Conservation (phyloP, 1,140 invertebrate genomes). For the Drosophila ercepeae region DNA sequence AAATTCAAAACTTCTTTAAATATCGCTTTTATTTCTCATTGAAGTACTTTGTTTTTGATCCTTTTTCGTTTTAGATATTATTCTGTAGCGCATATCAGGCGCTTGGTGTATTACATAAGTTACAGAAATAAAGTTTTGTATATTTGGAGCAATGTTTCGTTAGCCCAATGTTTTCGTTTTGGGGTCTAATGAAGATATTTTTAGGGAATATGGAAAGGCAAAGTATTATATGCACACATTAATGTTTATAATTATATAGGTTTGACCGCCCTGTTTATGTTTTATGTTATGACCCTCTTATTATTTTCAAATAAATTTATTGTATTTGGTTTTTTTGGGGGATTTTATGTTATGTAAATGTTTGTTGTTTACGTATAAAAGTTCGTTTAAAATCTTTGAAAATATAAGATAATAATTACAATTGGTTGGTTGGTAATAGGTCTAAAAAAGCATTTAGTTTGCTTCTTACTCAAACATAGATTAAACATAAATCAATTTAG, state of each 20-base stretch:
- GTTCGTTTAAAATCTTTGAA: slow-evolving; percentile 78
- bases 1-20: slow-evolving; percentile 46
- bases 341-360: slow-evolving; percentile 37
- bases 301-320: slow-evolving; percentile 61
- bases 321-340: slow-evolving; percentile 50
- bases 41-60: slow-evolving; percentile 74
- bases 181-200: slow-evolving; percentile 42
- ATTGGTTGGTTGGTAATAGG: slow-evolving; percentile 60
- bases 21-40: slow-evolving; percentile 74
- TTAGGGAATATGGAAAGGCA: slow-evolving; percentile 38
- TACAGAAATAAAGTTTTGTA: slow-evolving; percentile 73
- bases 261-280: slow-evolving; percentile 54
- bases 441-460: slow-evolving; percentile 65
- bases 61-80: slow-evolving; percentile 72
- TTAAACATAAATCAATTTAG: slow-evolving; percentile 69
- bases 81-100: slow-evolving; percentile 68
- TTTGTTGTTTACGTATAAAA: slow-evolving; percentile 73
- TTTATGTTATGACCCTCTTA: slow-evolving; percentile 12
- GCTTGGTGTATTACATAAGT: slow-evolving; percentile 71
- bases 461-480: slow-evolving; percentile 55
- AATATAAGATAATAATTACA: slow-evolving; percentile 80
- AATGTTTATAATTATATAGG: slow-evolving; percentile 48
- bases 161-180: slow-evolving; percentile 43
- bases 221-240: slow-evolving; percentile 48
- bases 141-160: slow-evolving; percentile 47